Base-by-base conservation (phyloP, 2,888 invertebrate genomes). In the Drosophila rubida region DNA sequence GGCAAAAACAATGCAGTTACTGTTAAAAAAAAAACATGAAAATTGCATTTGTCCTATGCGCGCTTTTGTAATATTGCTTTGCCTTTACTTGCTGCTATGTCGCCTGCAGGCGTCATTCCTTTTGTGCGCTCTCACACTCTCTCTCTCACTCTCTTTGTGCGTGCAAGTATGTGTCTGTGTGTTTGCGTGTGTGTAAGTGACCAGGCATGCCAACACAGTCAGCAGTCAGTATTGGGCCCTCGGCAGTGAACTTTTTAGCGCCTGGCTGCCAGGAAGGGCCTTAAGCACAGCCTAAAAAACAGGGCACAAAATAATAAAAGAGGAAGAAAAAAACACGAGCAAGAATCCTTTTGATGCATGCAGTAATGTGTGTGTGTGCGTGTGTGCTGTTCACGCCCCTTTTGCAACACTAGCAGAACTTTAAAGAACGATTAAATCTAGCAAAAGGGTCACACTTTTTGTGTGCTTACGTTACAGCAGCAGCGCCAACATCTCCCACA, bases 21-120 rank as follows among this genome's bases (percentile, higher is more conserved):
- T 39, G 50, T 30, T n/a, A n/a, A n/a, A 59, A 63, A 48, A 48
- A 55, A 64, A 84, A 74, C 75, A 78, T 65, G 73, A 79, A 79
- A 86, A 82, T 82, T 88, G 87, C 83, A 88, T 86, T 87, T 81
- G 82, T 73, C 75, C 86, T 75, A 72, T 64, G 65, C 49, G 48
- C 49, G 48, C 55, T 65, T 51, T 64, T 57, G 48, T 63, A 46
- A 58, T 75, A 42, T 32, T 23, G 23, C 49, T 53, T 23, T 32
- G 11, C 41, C 30, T 53, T 49, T 39, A n/a, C 32, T 30, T 37
- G 35, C 9, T 27, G 27, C 39, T 16, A 2, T 39, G 50, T 50
- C 27, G 51, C 39, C 50, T 53, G 39, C 51, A 37, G 35, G 35
- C 41, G 27, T 1, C 23, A 8, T 49, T 49, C 49, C 22, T 35